Base-by-base conservation (phyloP, 2,888 invertebrate genomes). In the Barypeithes pellucidus region DNA sequence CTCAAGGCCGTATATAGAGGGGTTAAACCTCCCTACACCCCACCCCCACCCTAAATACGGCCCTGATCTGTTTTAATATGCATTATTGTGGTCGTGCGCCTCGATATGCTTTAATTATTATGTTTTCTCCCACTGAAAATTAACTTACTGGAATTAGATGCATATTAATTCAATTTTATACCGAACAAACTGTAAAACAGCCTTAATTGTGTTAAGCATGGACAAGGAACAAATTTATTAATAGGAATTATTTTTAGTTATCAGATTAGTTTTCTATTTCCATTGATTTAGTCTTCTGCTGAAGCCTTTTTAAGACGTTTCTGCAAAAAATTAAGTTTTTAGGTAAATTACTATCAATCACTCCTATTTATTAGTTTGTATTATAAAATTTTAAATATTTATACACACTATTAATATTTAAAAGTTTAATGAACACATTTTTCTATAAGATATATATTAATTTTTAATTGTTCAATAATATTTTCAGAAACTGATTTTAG, bases 271-370 rank as follows among this genome's bases (percentile, higher is more conserved):
- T 62, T 68, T 76, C 67, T 63, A 41, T 67, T n/a, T 67, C 67
- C 70, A 43, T 74, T 73, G 75, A 69, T 75, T 80, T 80, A 80
- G 77, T 85, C 83, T 75, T 82, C 83, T 77, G 80, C 80, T 80
- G 83, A 83, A 81, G 82, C 83, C 82, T 84, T 85, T 82, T 84
- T 84, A 78, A 85, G 83, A 77, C 85, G 82, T 81, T 85, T 85
- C 86, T 86, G 86, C 81, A 85, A 86, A 83, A 82, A 81, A 83
- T 71, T 63, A 60, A 63, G 52, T 67, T 67, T 59, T 59, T 45
- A 36, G 36, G 52, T 16, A 45, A 33, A 33, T 57, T 18, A 14
- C 9, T 29, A 29, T 16, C 54, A n/a, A 11, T 20, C 22, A n/a
- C 22, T 22, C 24, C 16, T 16, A n/a, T n/a, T 50, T 50, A 22